phyloP scores from a whole-genome alignment of 2,888 invertebrate genomes.

The Mechanitis messenoides region DNA sequence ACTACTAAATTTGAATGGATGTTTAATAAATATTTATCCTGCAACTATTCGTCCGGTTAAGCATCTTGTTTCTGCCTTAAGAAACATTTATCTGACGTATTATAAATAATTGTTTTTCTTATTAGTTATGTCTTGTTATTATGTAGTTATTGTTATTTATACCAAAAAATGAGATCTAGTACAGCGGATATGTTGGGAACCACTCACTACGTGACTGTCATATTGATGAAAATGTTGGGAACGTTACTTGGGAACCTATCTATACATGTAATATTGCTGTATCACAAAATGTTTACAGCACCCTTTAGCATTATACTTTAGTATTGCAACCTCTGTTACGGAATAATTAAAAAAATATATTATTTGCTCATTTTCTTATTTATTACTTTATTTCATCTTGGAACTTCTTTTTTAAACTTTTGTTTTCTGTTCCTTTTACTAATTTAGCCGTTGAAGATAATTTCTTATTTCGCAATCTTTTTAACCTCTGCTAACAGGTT shows the following conservation, averaged over 20 bases:
- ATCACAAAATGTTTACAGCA: slow-evolving; percentile 13
- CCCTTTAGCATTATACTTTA: not conserved
- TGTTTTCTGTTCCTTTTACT: not conserved
- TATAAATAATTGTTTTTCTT: not conserved
- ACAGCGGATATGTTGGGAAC: no score
- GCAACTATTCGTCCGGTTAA: slow-evolving; percentile 54
- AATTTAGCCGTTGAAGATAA: slow-evolving; percentile 5
- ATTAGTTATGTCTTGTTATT: no score
- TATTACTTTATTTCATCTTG: no score
- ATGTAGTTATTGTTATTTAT: no score
- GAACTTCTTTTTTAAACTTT: not conserved
- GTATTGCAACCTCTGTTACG: no score
- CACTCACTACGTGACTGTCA: no score
- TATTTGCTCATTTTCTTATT: no score
- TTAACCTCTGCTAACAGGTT: slow-evolving; percentile 20
- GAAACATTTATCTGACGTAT: slow-evolving; percentile 42
- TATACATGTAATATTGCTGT: no score
- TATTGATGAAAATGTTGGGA: no score
- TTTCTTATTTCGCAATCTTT: slow-evolving; percentile 9
- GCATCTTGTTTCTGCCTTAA: slow-evolving; percentile 51
- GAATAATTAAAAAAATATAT: no score
- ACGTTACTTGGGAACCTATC: no score
- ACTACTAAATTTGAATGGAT: slow-evolving; percentile 61
- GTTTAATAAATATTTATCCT: slow-evolving; percentile 66
- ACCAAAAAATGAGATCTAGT: no score